Evolutionary conservation across 2,113 vertebrate species (phyloP).

Genomic region (Donacobius atricapilla): DNA sequence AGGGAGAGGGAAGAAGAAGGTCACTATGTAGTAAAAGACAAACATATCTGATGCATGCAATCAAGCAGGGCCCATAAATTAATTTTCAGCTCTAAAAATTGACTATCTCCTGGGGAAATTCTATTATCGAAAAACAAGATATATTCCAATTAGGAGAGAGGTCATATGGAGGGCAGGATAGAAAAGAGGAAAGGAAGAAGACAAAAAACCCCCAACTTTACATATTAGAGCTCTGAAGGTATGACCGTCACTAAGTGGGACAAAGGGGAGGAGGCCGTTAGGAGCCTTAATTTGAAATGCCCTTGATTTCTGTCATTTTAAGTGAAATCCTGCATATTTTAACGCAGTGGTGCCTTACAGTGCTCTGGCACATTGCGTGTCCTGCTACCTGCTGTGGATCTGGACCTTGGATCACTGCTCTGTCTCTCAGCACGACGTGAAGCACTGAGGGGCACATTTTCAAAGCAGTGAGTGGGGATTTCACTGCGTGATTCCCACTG

Average conservation of each 20-base stretch:
- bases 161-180: slow-evolving; percentile 36
- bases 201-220: not conserved
- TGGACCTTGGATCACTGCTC: slow-evolving; percentile 45
- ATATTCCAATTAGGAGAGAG: slow-evolving; percentile 60
- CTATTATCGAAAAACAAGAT: slow-evolving; percentile 69
- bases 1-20: slow-evolving; percentile 45
- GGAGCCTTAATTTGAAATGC: slow-evolving; percentile 37
- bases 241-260: not conserved
- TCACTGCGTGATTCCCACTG: not conserved
- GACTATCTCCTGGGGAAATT: slow-evolving; percentile 62
- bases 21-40: slow-evolving; percentile 54
- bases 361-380: not conserved
- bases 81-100: slow-evolving; percentile 66
- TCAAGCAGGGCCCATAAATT: slow-evolving; percentile 47
- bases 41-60: slow-evolving; percentile 55
- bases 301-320: slow-evolving; percentile 59
- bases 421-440: slow-evolving; percentile 37
- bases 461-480: slow-evolving; percentile 16
- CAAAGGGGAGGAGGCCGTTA: not conserved
- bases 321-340: slow-evolving; percentile 51
- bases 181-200: slow-evolving; percentile 20
- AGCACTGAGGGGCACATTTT: slow-evolving; percentile 39
- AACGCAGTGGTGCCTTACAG: slow-evolving; percentile 27
- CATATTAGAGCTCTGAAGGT: slow-evolving; percentile 4
- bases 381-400: slow-evolving; percentile 33